A percentile compares a stretch with the other conserved stretches of the same genome.
phyloP scores from a whole-genome alignment of 2,113 vertebrate species.

The Thermophis baileyi region DNA sequence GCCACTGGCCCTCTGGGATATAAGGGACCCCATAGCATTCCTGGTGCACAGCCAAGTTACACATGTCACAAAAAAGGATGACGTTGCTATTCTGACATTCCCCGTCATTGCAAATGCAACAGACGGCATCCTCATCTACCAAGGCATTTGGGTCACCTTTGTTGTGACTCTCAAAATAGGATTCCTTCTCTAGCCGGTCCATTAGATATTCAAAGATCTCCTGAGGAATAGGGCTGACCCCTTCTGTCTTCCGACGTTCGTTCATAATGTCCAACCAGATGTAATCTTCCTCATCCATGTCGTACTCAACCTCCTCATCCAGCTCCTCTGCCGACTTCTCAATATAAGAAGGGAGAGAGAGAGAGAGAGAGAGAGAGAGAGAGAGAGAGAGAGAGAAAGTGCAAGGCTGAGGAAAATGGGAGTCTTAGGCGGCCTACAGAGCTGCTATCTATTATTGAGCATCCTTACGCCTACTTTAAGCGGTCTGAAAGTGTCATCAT shows the following conservation, averaged over 20 bases:
- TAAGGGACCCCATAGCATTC: constrained; percentile 99
- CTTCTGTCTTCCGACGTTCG: constrained; percentile 87
- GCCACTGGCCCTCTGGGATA: constrained; percentile 97
- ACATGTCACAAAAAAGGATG: constrained; percentile 99
- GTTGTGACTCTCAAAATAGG: constrained; percentile 98
- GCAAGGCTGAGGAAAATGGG: background rate
- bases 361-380: rapidly evolving
- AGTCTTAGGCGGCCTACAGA: background rate
- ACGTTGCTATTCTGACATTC: constrained; percentile 99
- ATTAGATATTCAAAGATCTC: constrained; percentile 98
- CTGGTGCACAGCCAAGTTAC: constrained; percentile 97
- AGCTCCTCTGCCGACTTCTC: constrained; percentile 97
- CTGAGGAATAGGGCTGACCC: constrained; percentile 91
- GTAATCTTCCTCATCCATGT: constrained; percentile 98
- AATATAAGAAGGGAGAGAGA: constrained; percentile 73
- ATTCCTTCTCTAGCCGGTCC: constrained; percentile 97
- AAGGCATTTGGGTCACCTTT: constrained; percentile 94
- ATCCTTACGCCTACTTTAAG: background rate
- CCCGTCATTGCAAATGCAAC: constrained; percentile 98
- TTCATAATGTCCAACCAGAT: constrained; percentile 99
- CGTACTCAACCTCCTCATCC: constrained; percentile 97
- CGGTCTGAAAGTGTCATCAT: too few relatives aligned
- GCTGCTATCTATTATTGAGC: background rate
- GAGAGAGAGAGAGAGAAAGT: rapidly evolving
- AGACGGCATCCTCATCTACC: constrained; percentile 95